Base-by-base conservation (phyloP, 1,140 invertebrate species). In the Sarcophaga bullata region DNA sequence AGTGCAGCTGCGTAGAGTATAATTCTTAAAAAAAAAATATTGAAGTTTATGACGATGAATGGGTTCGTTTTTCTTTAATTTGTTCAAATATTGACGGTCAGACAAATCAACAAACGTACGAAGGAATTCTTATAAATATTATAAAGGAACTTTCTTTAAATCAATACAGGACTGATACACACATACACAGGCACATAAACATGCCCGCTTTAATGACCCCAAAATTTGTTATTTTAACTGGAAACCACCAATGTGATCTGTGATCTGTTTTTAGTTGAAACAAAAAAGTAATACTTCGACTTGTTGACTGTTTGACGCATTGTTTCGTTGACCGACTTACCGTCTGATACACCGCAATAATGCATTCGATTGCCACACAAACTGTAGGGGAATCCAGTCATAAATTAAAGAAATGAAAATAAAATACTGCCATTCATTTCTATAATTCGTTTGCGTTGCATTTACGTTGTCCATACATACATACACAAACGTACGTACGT, bases 1-100 rank as follows among this genome's bases (percentile, higher is more conserved):
- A 25, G 25, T 78, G 49, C 82, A 83, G 82, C 83, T 84, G 87
- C 87, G 85, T 87, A 88, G 87, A 87, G 88, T 88, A 88, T 88
- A 86, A 88, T 88, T 88, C 87, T 88, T 86, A 84, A 87, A 88
- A 76, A 88, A n/a, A 37, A 37, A 37, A 37, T 37, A 88, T 88
- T 88, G 85, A 88, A 88, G 86, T 88, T 88, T 88, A 88, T 88
- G 86, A 87, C 86, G 87, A 87, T 87, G 87, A 88, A 87, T 88
- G 87, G 86, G 87, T 87, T 88, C 62, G 82, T 84, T 85, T 83
- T 82, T 83, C 76, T 48, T 62, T 84, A 80, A 85, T 85, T 84
- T 84, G 84, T 83, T 82, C 54, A 68, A 68, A 68, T 19, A 68
- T 8, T 25, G 62, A 68, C n/a, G 17, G n/a, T 19, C 47, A 54